phyloP scores from a whole-genome alignment of 2,888 invertebrate species.

The Noctua janthina region DNA sequence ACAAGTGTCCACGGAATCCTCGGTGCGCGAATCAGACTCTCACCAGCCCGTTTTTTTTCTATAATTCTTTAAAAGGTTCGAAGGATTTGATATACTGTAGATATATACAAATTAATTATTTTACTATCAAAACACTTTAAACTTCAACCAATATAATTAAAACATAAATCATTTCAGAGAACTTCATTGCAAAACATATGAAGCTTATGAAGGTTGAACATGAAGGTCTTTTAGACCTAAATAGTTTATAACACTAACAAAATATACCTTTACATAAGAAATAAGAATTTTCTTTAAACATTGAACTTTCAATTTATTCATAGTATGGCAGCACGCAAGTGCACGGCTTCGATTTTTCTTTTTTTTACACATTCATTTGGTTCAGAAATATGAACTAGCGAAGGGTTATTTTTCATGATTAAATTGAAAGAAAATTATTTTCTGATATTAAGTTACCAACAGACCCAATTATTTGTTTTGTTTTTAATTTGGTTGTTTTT shows the following conservation, averaged over 20 bases:
- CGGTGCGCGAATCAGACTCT: background rate
- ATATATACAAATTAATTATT: background rate
- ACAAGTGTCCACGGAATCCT: background rate
- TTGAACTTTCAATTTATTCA: slow-evolving; percentile 64
- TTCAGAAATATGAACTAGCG: slow-evolving; percentile 52
- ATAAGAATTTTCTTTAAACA: slow-evolving; percentile 54
- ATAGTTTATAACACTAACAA: slow-evolving; percentile 46
- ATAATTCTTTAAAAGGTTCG: background rate
- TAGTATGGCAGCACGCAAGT: slow-evolving; percentile 59
- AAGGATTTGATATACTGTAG: background rate
- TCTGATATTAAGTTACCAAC: background rate
- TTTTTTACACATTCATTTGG: slow-evolving; percentile 38
- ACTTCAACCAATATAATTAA: slow-evolving; percentile 39
- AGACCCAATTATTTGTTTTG: background rate
- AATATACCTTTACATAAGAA: slow-evolving; percentile 49
- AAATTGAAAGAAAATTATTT: slow-evolving; percentile 33
- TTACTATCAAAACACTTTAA: background rate
- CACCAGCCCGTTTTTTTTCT: background rate
- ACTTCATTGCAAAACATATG: slow-evolving; percentile 25
- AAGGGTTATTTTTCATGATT: slow-evolving; percentile 44
- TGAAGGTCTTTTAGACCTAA: slow-evolving; percentile 40
- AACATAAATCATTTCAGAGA: slow-evolving; percentile 44
- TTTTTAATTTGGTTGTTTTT: slow-evolving; percentile 3
- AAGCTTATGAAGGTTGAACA: slow-evolving; percentile 29
- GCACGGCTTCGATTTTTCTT: slow-evolving; percentile 46